Conservation (phyloP, 2,113 vertebrate genomes). For the Campylorhamphus procurvoides region DNA sequence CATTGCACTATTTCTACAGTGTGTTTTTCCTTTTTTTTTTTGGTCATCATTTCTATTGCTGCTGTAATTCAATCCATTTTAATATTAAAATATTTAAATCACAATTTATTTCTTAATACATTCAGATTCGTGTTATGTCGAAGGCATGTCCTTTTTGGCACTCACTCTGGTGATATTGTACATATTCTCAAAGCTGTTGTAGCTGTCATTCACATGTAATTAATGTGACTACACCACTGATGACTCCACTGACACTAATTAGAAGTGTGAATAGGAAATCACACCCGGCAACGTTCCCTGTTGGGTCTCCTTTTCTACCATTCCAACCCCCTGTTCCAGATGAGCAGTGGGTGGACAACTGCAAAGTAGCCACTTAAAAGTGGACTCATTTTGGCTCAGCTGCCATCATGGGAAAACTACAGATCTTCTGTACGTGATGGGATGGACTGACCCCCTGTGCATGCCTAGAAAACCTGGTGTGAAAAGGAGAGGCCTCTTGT, state of each 20-base stretch:
- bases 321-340: neutral
- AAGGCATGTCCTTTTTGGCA: neutral
- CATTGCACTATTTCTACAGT: neutral
- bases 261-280: conserved; percentile 26
- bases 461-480: neutral
- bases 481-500: neutral
- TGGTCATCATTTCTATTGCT: neutral
- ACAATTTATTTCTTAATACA: neutral
- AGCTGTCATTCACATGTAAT: neutral
- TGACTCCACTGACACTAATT: neutral
- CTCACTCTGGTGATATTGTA: neutral
- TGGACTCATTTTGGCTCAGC: neutral
- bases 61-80: neutral
- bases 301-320: neutral
- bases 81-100: neutral
- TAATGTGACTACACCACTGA: neutral
- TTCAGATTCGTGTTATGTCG: rapidly evolving
- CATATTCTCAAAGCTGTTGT: neutral
- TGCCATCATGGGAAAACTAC: neutral
- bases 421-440: neutral
- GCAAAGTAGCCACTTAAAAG: neutral
- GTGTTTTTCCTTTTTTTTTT: neutral
- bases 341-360: neutral
- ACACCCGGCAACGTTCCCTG: neutral
- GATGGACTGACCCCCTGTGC: neutral